Percentiles rank a stretch among this genome's conserved stretches.
These are phyloP conservation scores for Latrodectus hesperus DNA, from an alignment of 2,888 invertebrate species.

Conservation along the genomic window DNA sequence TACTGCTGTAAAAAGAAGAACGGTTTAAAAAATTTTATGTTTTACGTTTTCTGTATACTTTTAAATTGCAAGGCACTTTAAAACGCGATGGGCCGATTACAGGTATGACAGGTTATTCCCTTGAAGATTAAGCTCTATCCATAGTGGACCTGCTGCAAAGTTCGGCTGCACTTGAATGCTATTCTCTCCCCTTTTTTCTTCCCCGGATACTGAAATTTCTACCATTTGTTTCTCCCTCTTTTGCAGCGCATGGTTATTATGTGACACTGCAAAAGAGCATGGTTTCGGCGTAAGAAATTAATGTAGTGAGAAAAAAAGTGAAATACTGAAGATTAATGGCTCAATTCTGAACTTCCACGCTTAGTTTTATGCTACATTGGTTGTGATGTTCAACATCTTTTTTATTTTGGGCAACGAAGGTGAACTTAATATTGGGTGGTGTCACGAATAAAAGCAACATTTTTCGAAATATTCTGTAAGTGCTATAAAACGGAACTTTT, in stretches of 20 bases:
- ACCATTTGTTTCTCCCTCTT: slow-evolving; percentile 45
- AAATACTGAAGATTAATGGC: slow-evolving; percentile 55
- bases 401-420: background rate
- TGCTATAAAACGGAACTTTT: too few relatives aligned
- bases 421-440: background rate
- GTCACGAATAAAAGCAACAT: background rate
- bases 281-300: slow-evolving; percentile 27
- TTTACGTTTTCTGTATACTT: slow-evolving; percentile 29
- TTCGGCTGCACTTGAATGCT: slow-evolving; percentile 19
- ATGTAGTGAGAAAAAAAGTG: slow-evolving; percentile 49
- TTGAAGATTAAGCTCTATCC: slow-evolving; percentile 55
- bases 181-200: slow-evolving; percentile 20
- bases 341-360: slow-evolving; percentile 34
- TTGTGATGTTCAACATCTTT: slow-evolving; percentile 8
- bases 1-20: background rate
- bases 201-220: slow-evolving; percentile 40
- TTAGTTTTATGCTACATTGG: slow-evolving; percentile 23
- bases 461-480: background rate
- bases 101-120: slow-evolving; percentile 65
- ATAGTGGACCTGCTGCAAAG: slow-evolving; percentile 37
- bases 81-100: slow-evolving; percentile 63
- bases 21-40: slow-evolving; percentile 5
- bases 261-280: slow-evolving; percentile 36
- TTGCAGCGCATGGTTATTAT: slow-evolving; percentile 51
- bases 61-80: slow-evolving; percentile 58